These are phyloP conservation scores for Aeoliscus strigatus DNA, from an alignment of 2,797 vertebrate species.

Conservation along the genomic window DNA sequence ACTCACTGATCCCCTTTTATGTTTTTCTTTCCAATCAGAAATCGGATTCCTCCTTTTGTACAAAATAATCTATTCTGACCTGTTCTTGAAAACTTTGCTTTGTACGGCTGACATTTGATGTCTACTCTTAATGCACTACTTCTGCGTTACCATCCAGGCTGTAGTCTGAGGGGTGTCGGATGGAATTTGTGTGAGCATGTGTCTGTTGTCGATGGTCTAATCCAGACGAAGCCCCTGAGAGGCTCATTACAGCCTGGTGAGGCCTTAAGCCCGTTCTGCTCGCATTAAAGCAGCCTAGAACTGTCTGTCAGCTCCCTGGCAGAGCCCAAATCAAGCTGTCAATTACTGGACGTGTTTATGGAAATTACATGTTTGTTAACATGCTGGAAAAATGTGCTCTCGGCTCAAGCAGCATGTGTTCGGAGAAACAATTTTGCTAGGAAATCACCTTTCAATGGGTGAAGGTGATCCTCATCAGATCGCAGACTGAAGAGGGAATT, in stretches of 20 bases:
- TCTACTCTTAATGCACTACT: constrained; percentile 19
- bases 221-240: constrained; percentile 69
- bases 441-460: constrained; percentile 77
- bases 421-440: constrained; percentile 79
- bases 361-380: constrained; percentile 84
- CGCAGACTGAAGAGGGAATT: constrained; percentile 68
- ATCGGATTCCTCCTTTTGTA: no score
- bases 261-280: constrained; percentile 63
- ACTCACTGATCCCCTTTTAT: no score
- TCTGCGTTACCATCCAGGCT: constrained; percentile 27
- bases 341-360: constrained; percentile 84
- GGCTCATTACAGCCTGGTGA: constrained; percentile 72
- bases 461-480: constrained; percentile 76
- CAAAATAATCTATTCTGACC: no score
- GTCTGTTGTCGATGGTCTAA: constrained; percentile 60
- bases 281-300: constrained; percentile 73
- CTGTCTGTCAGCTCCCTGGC: constrained; percentile 72
- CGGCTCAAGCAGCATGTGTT: constrained; percentile 77
- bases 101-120: constrained; percentile 1
- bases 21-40: no score
- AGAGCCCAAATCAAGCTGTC: constrained; percentile 81
- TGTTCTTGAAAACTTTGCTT: no score
- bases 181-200: constrained; percentile 57
- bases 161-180: constrained; percentile 50
- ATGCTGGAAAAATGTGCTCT: constrained; percentile 81